Percentiles rank a stretch among this genome's conserved stretches.
These are phyloP conservation scores for Coelopa frigida DNA, from an alignment of 1,140 invertebrate species.

Conservation along the genomic window DNA sequence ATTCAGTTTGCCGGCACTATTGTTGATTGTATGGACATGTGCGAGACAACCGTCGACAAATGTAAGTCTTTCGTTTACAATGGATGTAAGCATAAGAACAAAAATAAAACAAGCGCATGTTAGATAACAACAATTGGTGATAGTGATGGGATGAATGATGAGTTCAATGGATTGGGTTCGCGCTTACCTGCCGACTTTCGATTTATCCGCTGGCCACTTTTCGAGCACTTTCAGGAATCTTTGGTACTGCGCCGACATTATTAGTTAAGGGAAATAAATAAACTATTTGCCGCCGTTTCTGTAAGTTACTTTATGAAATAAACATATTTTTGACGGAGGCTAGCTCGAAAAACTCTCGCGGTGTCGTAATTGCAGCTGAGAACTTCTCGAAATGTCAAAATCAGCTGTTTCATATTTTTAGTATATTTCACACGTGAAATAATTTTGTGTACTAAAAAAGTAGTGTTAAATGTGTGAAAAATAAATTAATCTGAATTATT, in stretches of 20 bases:
- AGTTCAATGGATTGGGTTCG: background rate
- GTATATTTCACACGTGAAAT: too few relatives aligned
- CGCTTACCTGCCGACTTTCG: slow-evolving; percentile 63
- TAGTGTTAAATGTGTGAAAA: too few relatives aligned
- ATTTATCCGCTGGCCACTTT: slow-evolving; percentile 69
- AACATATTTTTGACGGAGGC: slow-evolving; percentile 1
- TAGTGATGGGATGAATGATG: background rate
- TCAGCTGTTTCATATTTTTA: slow-evolving; percentile 13
- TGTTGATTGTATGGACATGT: too few relatives aligned
- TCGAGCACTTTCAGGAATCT: slow-evolving; percentile 67
- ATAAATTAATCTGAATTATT: too few relatives aligned
- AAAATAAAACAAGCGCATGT: slow-evolving; percentile 11
- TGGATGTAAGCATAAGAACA: too few relatives aligned
- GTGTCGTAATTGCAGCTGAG: slow-evolving; percentile 13
- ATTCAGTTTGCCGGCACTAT: too few relatives aligned
- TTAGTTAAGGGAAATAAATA: background rate
- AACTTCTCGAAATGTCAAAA: slow-evolving; percentile 2
- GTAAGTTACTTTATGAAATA: slow-evolving; percentile 1
- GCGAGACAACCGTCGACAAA: too few relatives aligned
- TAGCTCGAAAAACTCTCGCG: background rate
- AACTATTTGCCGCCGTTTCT: background rate
- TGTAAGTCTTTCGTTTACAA: too few relatives aligned
- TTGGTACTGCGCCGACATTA: slow-evolving; percentile 59
- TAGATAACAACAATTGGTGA: slow-evolving; percentile 29
- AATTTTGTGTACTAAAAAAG: too few relatives aligned